Conservation (phyloP, 1,140 invertebrate species). For the Drosophila auraria region DNA sequence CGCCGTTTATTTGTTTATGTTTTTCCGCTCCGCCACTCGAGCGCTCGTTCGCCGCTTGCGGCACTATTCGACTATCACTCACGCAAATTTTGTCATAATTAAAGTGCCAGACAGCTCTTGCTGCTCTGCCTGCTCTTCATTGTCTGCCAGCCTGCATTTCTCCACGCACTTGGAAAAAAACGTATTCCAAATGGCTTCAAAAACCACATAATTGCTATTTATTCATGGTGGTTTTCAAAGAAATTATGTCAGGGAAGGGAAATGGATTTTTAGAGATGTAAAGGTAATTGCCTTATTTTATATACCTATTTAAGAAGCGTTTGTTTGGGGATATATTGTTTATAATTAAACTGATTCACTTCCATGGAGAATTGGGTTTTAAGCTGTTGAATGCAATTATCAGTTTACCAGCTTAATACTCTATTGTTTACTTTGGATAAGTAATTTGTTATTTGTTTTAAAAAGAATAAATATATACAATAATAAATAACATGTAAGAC, state of each 20-base stretch:
- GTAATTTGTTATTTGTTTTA: too few species aligned
- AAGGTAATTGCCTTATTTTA: background rate
- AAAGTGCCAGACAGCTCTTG: slow-evolving; percentile 49
- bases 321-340: background rate
- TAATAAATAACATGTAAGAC: too few species aligned
- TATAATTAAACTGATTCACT: background rate
- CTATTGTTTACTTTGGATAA: too few species aligned
- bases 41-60: slow-evolving; percentile 63
- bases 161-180: slow-evolving; percentile 26
- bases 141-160: slow-evolving; percentile 31
- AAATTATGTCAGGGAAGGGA: too few species aligned
- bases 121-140: slow-evolving; percentile 28
- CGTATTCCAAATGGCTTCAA: background rate
- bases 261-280: too few species aligned
- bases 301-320: background rate
- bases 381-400: background rate
- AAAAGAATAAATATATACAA: too few species aligned
- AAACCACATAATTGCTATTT: slow-evolving; percentile 8
- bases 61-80: slow-evolving; percentile 73
- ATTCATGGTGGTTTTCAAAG: background rate
- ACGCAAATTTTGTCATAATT: slow-evolving; percentile 72
- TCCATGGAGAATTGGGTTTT: background rate
- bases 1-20: slow-evolving; percentile 28
- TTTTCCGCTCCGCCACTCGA: slow-evolving; percentile 55
- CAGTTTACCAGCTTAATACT: too few species aligned